Base-by-base conservation (phyloP, 2,113 vertebrate species). In the Myotis lucifugus region DNA sequence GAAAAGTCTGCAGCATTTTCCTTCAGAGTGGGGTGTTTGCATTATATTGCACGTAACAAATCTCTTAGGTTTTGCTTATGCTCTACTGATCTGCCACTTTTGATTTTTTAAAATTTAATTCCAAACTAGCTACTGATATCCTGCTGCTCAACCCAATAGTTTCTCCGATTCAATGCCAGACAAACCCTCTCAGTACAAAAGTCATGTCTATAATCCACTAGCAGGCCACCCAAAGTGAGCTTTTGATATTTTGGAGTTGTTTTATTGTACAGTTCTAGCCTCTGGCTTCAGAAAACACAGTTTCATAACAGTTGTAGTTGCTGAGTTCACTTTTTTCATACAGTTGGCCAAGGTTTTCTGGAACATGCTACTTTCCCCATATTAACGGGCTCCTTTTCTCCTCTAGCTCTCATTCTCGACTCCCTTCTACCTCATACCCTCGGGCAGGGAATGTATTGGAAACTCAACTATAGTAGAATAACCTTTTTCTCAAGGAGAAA, bases 231-330 rank as follows among this genome's bases (percentile, higher is more conserved):
- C 81, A 92, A 96, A 94, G 86, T 77, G 95, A 64, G 95, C 73
- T 96, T 98, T 88, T 95, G 90, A 86, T 96, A 92, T 94, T 97
- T 97, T 88, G 46, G 73, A 96, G 66, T 95, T 97, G 76, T 97
- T 93, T 90, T 91, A 93, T 92, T 87, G 67, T 79, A 93, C 27
- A 29, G 34, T 95, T 85, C 70, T 88, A 90, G 93, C 87, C 77
- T 56, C 93, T 50, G 94, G 84, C 83, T 96, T 97, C 95, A 92
- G 92, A 97, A 95, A 91, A 97, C 90, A 93, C 73, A 93, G 82
- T 90, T 82, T 93, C 87, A 69, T 92, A 95, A 52, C 88, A 72
- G 64, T 52, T 59, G 48, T 91, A 90, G 96, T 96, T 96, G 59
- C 88, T 81, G 94, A 87, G 61, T 96, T 70, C 29, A 25, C 90